These are phyloP conservation scores for Agonum fuliginosum DNA, from an alignment of 2,888 invertebrate genomes.

Conservation along the genomic window DNA sequence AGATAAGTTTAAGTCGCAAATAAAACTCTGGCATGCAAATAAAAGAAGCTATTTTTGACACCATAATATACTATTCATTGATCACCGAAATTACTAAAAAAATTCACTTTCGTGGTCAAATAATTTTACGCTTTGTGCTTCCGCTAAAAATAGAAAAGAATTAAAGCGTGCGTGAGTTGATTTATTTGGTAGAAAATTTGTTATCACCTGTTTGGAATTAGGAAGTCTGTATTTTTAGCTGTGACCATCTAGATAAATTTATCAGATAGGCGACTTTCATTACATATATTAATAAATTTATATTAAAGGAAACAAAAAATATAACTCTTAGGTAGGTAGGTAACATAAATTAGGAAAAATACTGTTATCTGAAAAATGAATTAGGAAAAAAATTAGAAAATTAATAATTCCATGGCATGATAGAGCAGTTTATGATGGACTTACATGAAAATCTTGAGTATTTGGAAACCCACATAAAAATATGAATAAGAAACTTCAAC, in stretches of 20 bases:
- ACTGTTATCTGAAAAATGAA: too few species aligned
- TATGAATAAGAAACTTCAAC: too few species aligned
- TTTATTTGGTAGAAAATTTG: conserved; percentile 22
- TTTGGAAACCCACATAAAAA: too few species aligned
- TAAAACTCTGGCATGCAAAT: too few species aligned
- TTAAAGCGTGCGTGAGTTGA: background rate
- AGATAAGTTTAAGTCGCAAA: too few species aligned
- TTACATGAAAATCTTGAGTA: too few species aligned
- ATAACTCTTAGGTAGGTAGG: too few species aligned
- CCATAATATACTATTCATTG: background rate
- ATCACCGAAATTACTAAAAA: background rate
- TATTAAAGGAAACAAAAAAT: background rate
- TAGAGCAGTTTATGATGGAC: too few species aligned
- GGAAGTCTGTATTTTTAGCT: conserved; percentile 5
- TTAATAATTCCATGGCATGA: too few species aligned
- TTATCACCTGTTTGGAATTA: conserved; percentile 20
- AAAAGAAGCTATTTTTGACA: too few species aligned
- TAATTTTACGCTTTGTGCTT: background rate
- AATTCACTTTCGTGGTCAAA: background rate
- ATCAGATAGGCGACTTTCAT: background rate
- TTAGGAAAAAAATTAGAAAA: too few species aligned
- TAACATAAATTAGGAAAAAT: too few species aligned
- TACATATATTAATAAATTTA: background rate
- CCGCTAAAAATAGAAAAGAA: conserved; percentile 23
- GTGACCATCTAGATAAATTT: background rate